phyloP scores from a whole-genome alignment of 1,140 invertebrate genomes.

The Papilio helenus region DNA sequence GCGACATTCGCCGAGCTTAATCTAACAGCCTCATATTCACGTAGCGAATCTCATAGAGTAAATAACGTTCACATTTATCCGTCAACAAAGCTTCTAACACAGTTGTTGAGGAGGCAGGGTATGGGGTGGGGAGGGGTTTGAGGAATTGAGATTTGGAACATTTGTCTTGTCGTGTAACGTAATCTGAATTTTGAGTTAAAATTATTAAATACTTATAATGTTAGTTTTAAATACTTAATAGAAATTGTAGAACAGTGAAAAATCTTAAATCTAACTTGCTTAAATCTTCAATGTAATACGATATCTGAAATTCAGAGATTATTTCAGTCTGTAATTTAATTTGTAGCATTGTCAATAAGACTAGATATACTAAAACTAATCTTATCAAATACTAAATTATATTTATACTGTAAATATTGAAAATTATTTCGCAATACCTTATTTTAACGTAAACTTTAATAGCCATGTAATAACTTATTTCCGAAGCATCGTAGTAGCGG shows the following conservation, averaged over 20 bases:
- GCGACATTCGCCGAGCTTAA: background rate
- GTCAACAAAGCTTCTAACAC: constrained; percentile 26
- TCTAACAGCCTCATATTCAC: constrained; percentile 4
- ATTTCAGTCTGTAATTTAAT: no score
- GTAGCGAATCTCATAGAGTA: background rate
- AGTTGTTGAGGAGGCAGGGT: background rate
- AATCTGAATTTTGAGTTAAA: background rate
- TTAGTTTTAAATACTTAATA: no score
- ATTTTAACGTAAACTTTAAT: no score
- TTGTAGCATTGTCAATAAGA: no score
- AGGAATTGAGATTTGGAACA: background rate
- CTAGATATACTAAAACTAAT: no score
- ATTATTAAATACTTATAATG: background rate
- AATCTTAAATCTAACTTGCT: no score
- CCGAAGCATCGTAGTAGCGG: background rate
- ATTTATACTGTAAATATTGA: no score
- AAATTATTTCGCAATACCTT: no score
- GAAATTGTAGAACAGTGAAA: no score
- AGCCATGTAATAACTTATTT: background rate
- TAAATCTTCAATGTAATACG: no score
- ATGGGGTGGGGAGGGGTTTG: background rate
- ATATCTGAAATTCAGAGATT: no score
- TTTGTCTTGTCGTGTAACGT: background rate
- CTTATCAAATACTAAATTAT: no score
- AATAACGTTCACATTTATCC: constrained; percentile 18